These are phyloP conservation scores for Anguilla obscura DNA, from an alignment of 2,797 vertebrate genomes.

Conservation along the genomic window DNA sequence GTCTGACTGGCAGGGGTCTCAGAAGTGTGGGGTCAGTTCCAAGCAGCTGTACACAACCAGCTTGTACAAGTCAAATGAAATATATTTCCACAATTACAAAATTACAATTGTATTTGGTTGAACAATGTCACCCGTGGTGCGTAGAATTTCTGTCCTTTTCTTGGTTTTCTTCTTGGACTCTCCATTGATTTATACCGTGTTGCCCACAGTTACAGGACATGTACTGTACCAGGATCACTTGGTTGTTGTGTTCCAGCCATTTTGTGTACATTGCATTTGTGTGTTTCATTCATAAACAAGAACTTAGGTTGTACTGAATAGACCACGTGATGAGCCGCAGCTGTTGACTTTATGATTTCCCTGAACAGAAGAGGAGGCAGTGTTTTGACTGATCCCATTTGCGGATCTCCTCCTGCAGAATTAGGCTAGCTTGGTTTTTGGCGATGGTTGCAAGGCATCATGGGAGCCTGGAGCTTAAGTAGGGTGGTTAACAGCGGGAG, in stretches of 20 bases:
- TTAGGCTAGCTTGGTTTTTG: constrained; percentile 25
- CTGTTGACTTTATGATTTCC: neutral
- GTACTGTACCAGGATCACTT: neutral
- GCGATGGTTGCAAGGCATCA: constrained; percentile 38
- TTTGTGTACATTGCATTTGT: neutral
- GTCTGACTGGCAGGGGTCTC: neutral
- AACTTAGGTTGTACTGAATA: neutral
- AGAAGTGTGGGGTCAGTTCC: neutral
- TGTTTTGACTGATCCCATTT: constrained; percentile 28
- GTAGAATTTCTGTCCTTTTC: neutral
- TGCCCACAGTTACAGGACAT: neutral
- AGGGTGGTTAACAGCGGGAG: constrained; percentile 38
- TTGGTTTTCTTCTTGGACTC: neutral
- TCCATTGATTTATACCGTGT: neutral
- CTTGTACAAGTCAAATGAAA: neutral
- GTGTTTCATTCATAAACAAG: neutral
- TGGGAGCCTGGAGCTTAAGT: constrained; percentile 42
- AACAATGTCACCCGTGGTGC: neutral
- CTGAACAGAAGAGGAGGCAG: constrained; percentile 1
- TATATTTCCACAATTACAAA: neutral
- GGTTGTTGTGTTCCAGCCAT: neutral
- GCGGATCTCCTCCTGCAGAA: constrained; percentile 16
- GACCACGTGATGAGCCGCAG: neutral
- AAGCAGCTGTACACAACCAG: neutral
- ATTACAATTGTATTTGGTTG: neutral